A percentile compares a stretch with the other conserved stretches of the same genome.
Evolutionary conservation across 2,888 invertebrate species (phyloP).

Genomic region (Cephus pygmeus): DNA sequence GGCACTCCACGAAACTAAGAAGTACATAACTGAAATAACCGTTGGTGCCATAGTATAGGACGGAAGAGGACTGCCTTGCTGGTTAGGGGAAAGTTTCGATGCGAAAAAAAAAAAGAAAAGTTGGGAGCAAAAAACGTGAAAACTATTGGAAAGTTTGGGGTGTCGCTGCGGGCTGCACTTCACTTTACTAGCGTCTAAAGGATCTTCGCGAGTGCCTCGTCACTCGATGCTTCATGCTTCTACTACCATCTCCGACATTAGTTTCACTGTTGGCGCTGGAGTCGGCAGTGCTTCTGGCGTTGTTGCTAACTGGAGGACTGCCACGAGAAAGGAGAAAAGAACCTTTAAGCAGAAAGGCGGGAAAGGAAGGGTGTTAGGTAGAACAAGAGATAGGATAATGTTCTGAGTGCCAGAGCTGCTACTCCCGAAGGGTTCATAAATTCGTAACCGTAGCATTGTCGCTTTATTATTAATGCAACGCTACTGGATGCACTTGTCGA

Average conservation of each 20-base stretch:
- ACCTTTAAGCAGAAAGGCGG: not conserved
- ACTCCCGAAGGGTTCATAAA: not conserved
- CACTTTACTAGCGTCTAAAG: constrained; percentile 2
- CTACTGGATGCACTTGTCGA: not conserved
- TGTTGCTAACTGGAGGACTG: not conserved
- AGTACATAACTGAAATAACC: constrained; percentile 23
- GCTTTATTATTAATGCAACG: not conserved
- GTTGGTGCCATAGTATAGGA: constrained; percentile 7
- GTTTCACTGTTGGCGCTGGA: not conserved
- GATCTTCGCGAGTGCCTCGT: not conserved
- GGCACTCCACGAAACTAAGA: constrained; percentile 19
- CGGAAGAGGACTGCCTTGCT: constrained; percentile 7
- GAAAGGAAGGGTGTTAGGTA: not conserved
- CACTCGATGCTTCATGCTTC: not conserved
- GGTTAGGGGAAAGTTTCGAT: constrained; percentile 19
- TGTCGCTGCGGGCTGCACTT: constrained; percentile 23
- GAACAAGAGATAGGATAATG: not conserved
- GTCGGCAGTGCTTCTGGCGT: not conserved
- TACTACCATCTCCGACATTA: not conserved
- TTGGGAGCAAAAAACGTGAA: constrained; percentile 2
- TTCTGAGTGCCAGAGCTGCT: not conserved
- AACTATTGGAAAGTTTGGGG: constrained; percentile 22
- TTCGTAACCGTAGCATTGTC: not conserved
- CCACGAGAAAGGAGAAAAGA: not conserved
- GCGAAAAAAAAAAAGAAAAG: constrained; percentile 12